Evolutionary conservation across 2,797 vertebrate genomes (phyloP), one percentile per base, ranked within the genome.

Genomic region (Kryptopterus vitreolus): DNA sequence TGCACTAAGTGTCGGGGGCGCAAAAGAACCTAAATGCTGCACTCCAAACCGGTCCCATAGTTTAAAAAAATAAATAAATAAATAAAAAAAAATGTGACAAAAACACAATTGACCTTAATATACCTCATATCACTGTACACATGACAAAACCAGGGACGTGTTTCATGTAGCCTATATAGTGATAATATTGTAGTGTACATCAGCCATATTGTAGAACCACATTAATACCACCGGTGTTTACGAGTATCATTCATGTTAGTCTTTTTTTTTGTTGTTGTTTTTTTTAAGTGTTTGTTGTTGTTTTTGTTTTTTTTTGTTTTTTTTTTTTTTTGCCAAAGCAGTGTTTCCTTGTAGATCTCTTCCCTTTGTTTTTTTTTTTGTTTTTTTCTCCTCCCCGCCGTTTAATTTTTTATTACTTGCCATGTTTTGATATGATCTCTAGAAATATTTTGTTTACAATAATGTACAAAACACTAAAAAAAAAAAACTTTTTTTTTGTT

Each of bases 141-240:
- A 89, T 88, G 87, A 90, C 91, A 90, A 86, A 81, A 91, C 92
- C 94, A 94, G 93, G 93, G 94, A 94, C 69, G 88, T 88, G 85
- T 94, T 94, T 92, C 92, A 94, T 96, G 95, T 97, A 96, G 95
- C 96, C 92, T 92, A 94, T 96, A 94, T 97, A 96, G 95, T 96
- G 95, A 93, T 95, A 95, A 96, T 95, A 95, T 90, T 93, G 91
- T 94, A 93, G 93, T 90, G 89, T 92, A 92, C 93, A 93, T 96
- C 96, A 91, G 90, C 95, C 91, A 92, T 94, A 95, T 94, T 96
- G 95, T 96, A 95, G 95, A 94, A 95, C 95, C 95, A 94, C 96
- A 93, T 7, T 95, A 94, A 96, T 95, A 94, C 94, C 94, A 93
- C 93, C 95, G 93, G 94, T 95, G 95, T 97, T 96, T 94, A 93